Conservation (phyloP, 2,113 vertebrate species). For the Poicephalus meyeri region DNA sequence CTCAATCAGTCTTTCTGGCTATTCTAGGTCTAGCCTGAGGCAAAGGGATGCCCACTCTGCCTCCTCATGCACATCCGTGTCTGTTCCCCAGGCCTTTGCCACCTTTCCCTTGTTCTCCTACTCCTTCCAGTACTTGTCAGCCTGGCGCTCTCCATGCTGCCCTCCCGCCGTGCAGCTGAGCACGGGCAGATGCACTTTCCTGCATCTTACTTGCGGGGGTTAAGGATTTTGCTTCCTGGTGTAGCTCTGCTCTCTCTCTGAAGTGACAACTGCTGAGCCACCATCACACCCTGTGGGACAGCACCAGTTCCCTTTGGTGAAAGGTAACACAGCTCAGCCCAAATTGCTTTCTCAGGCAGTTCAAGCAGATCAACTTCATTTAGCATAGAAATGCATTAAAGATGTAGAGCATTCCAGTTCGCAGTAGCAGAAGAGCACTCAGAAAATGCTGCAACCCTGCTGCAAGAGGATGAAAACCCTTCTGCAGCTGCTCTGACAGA, state of each 20-base stretch:
- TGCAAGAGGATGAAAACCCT: not conserved
- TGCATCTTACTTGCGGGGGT: not conserved
- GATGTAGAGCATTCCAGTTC: not conserved
- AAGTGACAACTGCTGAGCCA: not conserved
- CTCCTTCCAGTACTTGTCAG: not conserved
- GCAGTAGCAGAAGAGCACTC: not conserved
- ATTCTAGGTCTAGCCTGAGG: not conserved
- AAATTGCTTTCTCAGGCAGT: not conserved
- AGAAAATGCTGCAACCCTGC: not conserved
- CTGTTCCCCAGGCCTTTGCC: not conserved
- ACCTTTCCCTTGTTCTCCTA: not conserved
- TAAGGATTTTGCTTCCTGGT: not conserved
- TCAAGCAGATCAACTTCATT: not conserved
- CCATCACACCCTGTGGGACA: not conserved
- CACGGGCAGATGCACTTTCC: not conserved
- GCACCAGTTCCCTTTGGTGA: not conserved
- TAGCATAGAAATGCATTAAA: not conserved
- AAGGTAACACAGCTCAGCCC: not conserved
- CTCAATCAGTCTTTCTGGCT: not conserved
- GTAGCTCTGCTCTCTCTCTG: not conserved
- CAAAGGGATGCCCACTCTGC: not conserved
- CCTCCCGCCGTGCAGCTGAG: rapidly evolving
- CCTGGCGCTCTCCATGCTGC: not conserved
- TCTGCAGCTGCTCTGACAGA: not conserved
- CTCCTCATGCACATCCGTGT: not conserved